Base-by-base conservation (phyloP, 2,888 invertebrate genomes). In the Epinotia bilunana region DNA sequence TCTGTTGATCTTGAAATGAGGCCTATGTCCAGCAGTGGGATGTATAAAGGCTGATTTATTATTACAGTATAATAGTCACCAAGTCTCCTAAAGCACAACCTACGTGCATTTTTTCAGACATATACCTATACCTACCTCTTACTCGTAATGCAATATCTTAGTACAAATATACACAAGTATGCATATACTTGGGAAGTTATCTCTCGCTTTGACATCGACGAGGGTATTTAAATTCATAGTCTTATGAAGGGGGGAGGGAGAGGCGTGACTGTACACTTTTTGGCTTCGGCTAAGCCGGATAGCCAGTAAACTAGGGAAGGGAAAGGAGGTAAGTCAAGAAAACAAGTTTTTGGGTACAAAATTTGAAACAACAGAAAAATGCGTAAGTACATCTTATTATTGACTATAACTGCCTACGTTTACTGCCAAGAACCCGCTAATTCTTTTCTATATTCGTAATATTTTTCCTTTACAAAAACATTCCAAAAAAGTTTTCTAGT, bases 141-240 rank as follows among this genome's bases (percentile, higher is more conserved):
- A 7, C 53, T n/a, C n/a, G 16, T 53, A 53, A 67, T 18, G 58
- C 16, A 63, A 63, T 65, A 60, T 67, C 64, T 43, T 46, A 23
- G 28, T 43, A 43, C 68, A 62, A 63, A 39, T 39, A 68, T 62
- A 63, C 53, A 65, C 28, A 62, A 46, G 49, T 58, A 49, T 58
- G 39, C 9, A 74, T 64, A 53, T 58, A 69, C 58, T 64, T 13
- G 69, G 39, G 49, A 60, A 70, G 70, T 65, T 70, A 70, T 74
- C 74, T 74, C 64, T 7, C 91, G 90, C 92, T 92, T 93, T 92
- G 93, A 92, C 93, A 92, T 90, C 91, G 90, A 87, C 89, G 91
- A 93, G 92, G 92, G 93, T 93, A 93, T 94, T 94, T 93, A 93
- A 93, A 94, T 93, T 93, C 93, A 93, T 93, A 92, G 93, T 92